These are phyloP conservation scores for Hippotragus niger DNA, from an alignment of 2,113 vertebrate genomes.

Conservation along the genomic window DNA sequence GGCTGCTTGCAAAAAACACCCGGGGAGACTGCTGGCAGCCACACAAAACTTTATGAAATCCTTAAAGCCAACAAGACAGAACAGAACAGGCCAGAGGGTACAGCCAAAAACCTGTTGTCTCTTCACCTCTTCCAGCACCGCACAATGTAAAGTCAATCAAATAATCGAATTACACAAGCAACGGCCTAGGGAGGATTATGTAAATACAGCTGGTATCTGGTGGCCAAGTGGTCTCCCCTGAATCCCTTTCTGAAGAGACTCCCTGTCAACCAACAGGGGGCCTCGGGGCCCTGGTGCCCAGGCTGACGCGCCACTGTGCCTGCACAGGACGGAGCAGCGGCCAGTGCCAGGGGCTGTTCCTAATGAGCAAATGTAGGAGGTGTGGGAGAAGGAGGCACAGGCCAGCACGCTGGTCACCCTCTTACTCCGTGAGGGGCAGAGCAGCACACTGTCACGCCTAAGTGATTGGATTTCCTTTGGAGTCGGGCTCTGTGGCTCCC, in stretches of 20 bases:
- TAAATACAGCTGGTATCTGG: background rate
- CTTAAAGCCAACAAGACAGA: background rate
- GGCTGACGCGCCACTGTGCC: too few species aligned
- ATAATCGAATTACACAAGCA: background rate
- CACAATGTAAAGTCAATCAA: background rate
- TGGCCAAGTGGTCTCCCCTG: background rate
- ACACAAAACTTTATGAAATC: constrained; percentile 50
- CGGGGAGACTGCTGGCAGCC: constrained; percentile 48
- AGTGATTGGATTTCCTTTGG: background rate
- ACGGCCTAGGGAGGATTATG: background rate
- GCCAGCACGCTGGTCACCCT: background rate
- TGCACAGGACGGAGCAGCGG: background rate
- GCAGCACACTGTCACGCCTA: background rate
- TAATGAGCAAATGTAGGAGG: background rate
- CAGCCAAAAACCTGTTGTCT: background rate
- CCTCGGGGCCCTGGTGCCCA: background rate
- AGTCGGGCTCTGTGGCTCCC: background rate
- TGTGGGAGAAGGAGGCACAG: background rate
- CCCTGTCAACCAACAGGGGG: too few species aligned
- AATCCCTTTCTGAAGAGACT: background rate
- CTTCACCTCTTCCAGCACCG: background rate
- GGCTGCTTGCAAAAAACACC: constrained; percentile 14
- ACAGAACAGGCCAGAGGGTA: constrained; percentile 20
- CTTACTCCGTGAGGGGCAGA: background rate
- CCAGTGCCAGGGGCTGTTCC: background rate